phyloP scores from a whole-genome alignment of 2,888 invertebrate genomes.

The Lasioglossum marginatum region DNA sequence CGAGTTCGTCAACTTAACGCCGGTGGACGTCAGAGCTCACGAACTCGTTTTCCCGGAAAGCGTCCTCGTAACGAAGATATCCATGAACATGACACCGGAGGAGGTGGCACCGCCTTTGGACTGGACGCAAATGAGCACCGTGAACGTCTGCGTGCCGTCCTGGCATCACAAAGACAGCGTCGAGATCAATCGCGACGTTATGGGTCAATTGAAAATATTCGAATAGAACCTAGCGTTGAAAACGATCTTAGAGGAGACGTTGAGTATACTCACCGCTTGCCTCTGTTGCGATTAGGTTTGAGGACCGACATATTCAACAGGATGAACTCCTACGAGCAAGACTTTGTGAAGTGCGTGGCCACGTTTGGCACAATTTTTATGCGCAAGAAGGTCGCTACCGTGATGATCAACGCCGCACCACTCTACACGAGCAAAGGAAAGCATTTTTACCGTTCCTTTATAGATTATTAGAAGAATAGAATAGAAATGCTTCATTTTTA shows the following conservation, averaged over 20 bases:
- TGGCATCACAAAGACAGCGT: conserved; percentile 15
- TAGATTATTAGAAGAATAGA: too few species aligned
- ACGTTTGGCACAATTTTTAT: conserved; percentile 86
- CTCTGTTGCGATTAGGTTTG: conserved; percentile 37
- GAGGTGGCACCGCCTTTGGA: conserved; percentile 66
- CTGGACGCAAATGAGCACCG: conserved; percentile 52
- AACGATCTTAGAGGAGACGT: neutral
- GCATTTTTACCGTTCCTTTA: neutral
- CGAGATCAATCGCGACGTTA: conserved; percentile 30
- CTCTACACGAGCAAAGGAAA: conserved; percentile 74
- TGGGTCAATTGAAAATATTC: conserved; percentile 25
- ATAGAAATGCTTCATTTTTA: too few species aligned
- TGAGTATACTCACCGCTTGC: neutral
- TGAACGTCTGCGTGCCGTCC: conserved; percentile 59
- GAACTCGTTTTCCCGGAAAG: conserved; percentile 85
- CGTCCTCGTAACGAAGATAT: conserved; percentile 62
- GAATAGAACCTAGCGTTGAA: too few species aligned
- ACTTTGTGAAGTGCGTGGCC: conserved; percentile 87
- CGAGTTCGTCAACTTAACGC: conserved; percentile 80
- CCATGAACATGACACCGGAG: conserved; percentile 67
- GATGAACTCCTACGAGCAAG: conserved; percentile 86
- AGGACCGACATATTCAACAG: conserved; percentile 43
- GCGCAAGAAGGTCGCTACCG: conserved; percentile 85
- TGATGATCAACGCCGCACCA: conserved; percentile 86
- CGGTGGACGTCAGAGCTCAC: conserved; percentile 76